These are phyloP conservation scores for Larimichthys polyactis DNA, from an alignment of 2,113 vertebrate genomes.

Conservation along the genomic window DNA sequence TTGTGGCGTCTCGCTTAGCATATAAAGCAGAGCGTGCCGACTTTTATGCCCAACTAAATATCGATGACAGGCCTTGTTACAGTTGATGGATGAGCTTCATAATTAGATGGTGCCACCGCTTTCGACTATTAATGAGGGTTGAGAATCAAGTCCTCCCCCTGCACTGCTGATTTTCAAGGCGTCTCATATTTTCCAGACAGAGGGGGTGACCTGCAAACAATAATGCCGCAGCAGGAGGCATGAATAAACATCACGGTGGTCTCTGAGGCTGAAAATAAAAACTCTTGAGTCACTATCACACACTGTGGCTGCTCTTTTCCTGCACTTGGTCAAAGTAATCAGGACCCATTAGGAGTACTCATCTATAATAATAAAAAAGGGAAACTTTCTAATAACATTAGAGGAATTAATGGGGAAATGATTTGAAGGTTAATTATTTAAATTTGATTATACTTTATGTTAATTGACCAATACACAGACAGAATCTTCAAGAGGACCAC, in stretches of 20 bases:
- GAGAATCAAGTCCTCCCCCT: conserved; percentile 72
- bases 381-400: not conserved
- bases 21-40: conserved; percentile 88
- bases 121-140: conserved; percentile 83
- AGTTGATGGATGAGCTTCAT: conserved; percentile 91
- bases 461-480: conserved; percentile 1
- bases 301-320: not conserved
- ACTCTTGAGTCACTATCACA: not conserved
- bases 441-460: conserved; percentile 3
- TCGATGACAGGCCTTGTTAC: conserved; percentile 92
- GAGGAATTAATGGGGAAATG: not conserved
- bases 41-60: conserved; percentile 90
- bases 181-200: conserved; percentile 48
- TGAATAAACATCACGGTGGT: conserved; percentile 52
- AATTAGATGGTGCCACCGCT: conserved; percentile 86
- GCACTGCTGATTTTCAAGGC: conserved; percentile 48
- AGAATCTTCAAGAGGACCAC: not conserved
- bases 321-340: conserved; percentile 11
- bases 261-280: conserved; percentile 26
- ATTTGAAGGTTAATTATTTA: conserved; percentile 9
- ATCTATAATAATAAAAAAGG: conserved; percentile 28
- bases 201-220: conserved; percentile 35
- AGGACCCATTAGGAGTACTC: not conserved
- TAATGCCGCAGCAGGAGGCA: conserved; percentile 24
- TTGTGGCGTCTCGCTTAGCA: conserved; percentile 89